Conservation (phyloP, 2,888 invertebrate genomes). For the Leucoma salicis region DNA sequence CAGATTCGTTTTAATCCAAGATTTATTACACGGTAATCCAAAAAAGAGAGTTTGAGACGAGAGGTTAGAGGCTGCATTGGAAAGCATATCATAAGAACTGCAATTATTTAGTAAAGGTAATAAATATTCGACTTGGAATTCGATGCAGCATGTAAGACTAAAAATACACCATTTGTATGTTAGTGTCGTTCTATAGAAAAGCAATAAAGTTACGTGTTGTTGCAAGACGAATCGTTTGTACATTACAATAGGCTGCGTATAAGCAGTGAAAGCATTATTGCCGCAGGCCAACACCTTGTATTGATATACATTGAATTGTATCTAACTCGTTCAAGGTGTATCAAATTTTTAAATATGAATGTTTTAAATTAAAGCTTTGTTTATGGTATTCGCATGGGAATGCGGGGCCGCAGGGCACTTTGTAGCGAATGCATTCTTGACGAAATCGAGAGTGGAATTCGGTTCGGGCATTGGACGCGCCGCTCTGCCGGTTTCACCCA, state of each 20-base stretch:
- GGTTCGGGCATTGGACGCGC: conserved; percentile 31
- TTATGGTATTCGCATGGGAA: not conserved
- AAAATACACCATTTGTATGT: conserved; percentile 8
- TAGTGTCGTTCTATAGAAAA: conserved; percentile 20
- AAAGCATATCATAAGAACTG: not conserved
- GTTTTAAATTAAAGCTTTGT: too few relatives aligned
- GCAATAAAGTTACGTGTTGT: conserved; percentile 25
- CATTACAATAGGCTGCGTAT: too few relatives aligned
- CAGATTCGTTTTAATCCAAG: not conserved
- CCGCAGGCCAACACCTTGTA: conserved; percentile 15
- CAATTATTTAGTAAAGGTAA: not conserved
- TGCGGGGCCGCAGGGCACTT: conserved; percentile 26
- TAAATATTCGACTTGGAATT: not conserved
- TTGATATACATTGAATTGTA: too few relatives aligned
- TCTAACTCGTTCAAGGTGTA: too few relatives aligned
- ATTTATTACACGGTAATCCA: not conserved
- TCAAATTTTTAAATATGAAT: too few relatives aligned
- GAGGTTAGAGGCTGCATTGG: too few relatives aligned
- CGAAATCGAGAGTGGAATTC: conserved; percentile 63
- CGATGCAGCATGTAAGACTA: not conserved
- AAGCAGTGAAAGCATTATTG: conserved; percentile 23
- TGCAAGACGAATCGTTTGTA: conserved; percentile 12
- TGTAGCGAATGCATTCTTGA: conserved; percentile 32
- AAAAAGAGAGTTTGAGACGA: too few relatives aligned
- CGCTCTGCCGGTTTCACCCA: conserved; percentile 21